Conservation (phyloP, 1,140 invertebrate genomes). For the Drosophila willistoni region DNA sequence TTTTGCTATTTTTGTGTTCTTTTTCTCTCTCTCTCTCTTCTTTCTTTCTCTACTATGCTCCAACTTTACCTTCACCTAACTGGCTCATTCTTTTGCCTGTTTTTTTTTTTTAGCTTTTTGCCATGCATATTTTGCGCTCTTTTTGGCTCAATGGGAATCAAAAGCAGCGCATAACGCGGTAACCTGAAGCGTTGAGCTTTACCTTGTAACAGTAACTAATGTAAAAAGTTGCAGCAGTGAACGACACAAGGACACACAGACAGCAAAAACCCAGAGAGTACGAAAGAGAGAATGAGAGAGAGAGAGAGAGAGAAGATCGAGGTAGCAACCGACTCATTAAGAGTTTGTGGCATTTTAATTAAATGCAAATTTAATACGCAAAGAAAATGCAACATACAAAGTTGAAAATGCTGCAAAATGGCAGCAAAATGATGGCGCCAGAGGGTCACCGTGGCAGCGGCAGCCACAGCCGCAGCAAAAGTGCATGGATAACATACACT, state of each 20-base stretch:
- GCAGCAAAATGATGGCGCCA: constrained; percentile 30
- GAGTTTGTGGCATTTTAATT: constrained; percentile 66
- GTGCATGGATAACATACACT: not conserved
- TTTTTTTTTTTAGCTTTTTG: constrained; percentile 14
- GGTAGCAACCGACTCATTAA: constrained; percentile 52
- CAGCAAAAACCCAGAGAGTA: no score
- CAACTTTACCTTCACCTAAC: not conserved
- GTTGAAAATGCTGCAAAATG: constrained; percentile 29
- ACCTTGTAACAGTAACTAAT: constrained; percentile 58
- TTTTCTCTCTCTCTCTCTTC: not conserved
- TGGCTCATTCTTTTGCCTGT: not conserved
- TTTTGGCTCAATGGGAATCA: constrained; percentile 61
- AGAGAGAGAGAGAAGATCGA: not conserved
- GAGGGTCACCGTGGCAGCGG: constrained; percentile 15
- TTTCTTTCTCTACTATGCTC: not conserved
- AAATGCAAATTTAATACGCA: constrained; percentile 67
- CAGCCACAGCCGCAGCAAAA: not conserved
- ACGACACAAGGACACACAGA: constrained; percentile 6
- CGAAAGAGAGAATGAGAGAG: not conserved
- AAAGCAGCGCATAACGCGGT: constrained; percentile 35
- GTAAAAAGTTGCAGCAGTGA: constrained; percentile 47
- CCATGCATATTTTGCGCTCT: constrained; percentile 57
- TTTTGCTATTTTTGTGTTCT: constrained; percentile 7
- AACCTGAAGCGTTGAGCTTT: constrained; percentile 52
- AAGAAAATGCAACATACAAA: constrained; percentile 55